Percentiles rank a stretch among this genome's conserved stretches.
These are phyloP conservation scores for Ceryle rudis DNA, from an alignment of 2,797 vertebrate species.

Conservation along the genomic window DNA sequence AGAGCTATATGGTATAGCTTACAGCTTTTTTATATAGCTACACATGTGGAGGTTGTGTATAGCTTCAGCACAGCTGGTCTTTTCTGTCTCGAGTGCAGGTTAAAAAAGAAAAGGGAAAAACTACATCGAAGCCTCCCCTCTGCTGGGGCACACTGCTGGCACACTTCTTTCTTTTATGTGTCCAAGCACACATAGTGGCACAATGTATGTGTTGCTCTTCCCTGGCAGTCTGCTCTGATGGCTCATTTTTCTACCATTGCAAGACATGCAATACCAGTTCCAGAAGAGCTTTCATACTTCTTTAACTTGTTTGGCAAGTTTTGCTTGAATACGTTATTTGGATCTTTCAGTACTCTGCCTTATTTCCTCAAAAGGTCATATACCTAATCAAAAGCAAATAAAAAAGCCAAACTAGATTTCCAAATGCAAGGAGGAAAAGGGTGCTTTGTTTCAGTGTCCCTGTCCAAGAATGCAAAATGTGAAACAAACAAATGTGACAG, in stretches of 20 bases:
- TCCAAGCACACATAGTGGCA: background rate
- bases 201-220: background rate
- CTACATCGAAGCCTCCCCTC: background rate
- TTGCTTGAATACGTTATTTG: background rate
- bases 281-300: background rate
- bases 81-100: background rate
- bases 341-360: background rate
- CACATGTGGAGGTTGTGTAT: background rate
- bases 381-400: background rate
- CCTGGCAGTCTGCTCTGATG: background rate
- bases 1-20: background rate
- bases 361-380: background rate
- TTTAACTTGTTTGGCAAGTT: background rate
- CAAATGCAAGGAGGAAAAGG: background rate
- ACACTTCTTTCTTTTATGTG: background rate
- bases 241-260: background rate
- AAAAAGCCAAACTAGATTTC: background rate
- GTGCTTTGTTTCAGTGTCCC: background rate
- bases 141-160: background rate
- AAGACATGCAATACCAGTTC: background rate
- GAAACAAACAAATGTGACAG: background rate
- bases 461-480: background rate
- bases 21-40: background rate
- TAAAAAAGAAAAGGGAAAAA: background rate
- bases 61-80: background rate